These are phyloP conservation scores for Sthenelais limicola DNA, from an alignment of 2,888 invertebrate genomes.

Conservation along the genomic window DNA sequence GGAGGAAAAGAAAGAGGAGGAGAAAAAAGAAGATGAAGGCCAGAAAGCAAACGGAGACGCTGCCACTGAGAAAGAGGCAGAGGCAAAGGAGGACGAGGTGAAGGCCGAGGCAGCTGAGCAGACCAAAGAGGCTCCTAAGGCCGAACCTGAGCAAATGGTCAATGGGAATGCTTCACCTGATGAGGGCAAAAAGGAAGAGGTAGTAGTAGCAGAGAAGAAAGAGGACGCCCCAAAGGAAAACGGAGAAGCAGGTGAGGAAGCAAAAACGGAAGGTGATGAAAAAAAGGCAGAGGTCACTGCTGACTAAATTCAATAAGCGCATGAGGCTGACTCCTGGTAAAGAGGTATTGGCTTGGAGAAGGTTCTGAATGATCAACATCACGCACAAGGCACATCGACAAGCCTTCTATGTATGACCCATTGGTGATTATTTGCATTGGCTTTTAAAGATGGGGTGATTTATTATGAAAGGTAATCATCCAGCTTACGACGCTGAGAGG, in stretches of 20 bases:
- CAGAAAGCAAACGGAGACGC: conserved; percentile 9
- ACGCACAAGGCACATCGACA: background rate
- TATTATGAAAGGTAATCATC: too few species aligned
- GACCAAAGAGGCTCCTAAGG: conserved; percentile 19
- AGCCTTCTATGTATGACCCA: background rate
- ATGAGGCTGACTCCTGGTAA: background rate
- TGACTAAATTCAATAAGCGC: background rate
- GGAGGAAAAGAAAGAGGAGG: conserved; percentile 21
- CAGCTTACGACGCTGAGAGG: too few species aligned
- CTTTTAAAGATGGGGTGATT: too few species aligned
- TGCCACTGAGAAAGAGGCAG: conserved; percentile 9
- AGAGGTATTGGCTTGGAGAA: background rate
- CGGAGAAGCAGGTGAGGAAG: background rate
- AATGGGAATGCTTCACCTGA: conserved; percentile 6
- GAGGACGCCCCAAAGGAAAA: background rate
- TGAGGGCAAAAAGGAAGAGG: conserved; percentile 1
- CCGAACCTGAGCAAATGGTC: conserved; percentile 27
- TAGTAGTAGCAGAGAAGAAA: background rate
- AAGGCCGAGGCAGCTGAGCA: conserved; percentile 3
- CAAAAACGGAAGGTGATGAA: background rate
- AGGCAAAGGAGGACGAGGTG: background rate
- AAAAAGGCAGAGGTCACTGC: conserved; percentile 16
- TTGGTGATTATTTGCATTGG: background rate
- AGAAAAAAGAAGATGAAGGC: background rate
- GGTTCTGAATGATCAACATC: background rate